Evolutionary conservation across 2,113 vertebrate species (phyloP).

Genomic region (Megalops atlanticus): DNA sequence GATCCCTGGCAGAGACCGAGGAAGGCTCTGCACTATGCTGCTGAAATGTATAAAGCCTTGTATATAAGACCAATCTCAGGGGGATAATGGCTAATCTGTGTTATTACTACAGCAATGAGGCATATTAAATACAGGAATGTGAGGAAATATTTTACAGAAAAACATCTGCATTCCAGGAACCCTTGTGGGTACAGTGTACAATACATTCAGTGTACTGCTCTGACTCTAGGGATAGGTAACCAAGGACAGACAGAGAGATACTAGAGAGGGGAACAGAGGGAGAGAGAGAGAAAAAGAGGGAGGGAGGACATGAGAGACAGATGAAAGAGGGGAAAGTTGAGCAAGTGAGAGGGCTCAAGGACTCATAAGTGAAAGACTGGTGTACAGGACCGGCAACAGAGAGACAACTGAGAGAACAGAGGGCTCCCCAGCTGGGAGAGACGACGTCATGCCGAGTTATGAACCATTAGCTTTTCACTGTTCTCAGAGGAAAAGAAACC

Average conservation of each 20-base stretch:
- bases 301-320: conserved; percentile 15
- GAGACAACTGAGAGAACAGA: too few relatives aligned
- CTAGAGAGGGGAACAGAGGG: conserved; percentile 43
- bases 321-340: too few relatives aligned
- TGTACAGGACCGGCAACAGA: too few relatives aligned
- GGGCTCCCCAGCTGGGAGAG: not conserved
- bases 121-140: not conserved
- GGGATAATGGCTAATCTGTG: not conserved
- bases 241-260: conserved; percentile 27
- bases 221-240: not conserved
- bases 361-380: too few relatives aligned
- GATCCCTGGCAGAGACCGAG: not conserved
- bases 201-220: not conserved
- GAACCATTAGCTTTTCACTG: not conserved
- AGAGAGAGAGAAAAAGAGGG: conserved; percentile 30
- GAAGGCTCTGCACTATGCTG: too few relatives aligned
- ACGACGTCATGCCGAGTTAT: not conserved
- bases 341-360: too few relatives aligned
- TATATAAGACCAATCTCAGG: not conserved
- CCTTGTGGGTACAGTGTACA: not conserved
- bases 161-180: not conserved
- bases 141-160: not conserved
- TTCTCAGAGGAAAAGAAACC: too few relatives aligned
- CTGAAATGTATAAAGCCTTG: too few relatives aligned
- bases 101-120: not conserved